Conservation (phyloP, 2,797 vertebrate species). For the Furcifer pardalis region DNA sequence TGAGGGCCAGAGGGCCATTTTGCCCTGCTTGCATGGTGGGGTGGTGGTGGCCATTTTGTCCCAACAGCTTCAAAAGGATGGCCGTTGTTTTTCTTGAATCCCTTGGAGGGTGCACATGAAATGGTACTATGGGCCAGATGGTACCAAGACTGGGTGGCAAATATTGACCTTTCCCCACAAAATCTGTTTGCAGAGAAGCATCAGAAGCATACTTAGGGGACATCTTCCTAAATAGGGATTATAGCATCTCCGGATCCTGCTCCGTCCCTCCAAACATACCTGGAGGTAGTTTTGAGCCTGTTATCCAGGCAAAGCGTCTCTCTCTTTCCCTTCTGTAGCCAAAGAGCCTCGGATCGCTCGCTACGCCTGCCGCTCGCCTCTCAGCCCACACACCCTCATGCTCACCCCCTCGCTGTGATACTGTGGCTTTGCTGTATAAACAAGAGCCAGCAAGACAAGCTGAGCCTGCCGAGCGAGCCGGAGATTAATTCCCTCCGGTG, state of each 20-base stretch:
- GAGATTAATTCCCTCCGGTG: constrained; percentile 32
- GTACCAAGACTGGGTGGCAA: too few relatives aligned
- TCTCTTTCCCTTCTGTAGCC: neutral
- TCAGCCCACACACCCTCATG: neutral
- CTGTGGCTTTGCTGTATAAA: neutral
- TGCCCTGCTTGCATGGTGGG: too few relatives aligned
- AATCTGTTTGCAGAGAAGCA: neutral
- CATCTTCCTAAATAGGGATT: too few relatives aligned
- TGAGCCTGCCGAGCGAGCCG: neutral
- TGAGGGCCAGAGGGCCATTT: too few relatives aligned
- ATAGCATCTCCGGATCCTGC: neutral
- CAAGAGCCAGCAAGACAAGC: neutral
- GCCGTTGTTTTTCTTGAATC: too few relatives aligned
- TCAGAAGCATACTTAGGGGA: neutral
- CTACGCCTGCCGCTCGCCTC: too few relatives aligned
- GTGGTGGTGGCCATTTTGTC: too few relatives aligned
- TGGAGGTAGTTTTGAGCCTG: neutral
- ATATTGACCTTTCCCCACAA: neutral
- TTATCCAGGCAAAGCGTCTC: neutral
- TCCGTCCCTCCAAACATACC: neutral
- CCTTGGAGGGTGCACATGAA: too few relatives aligned
- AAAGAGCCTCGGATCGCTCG: too few relatives aligned
- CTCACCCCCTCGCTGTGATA: constrained; percentile 12
- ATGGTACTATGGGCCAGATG: too few relatives aligned
- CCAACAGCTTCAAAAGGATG: too few relatives aligned